Conservation (phyloP, 2,113 vertebrate genomes). For the Vanacampus margaritifer region DNA sequence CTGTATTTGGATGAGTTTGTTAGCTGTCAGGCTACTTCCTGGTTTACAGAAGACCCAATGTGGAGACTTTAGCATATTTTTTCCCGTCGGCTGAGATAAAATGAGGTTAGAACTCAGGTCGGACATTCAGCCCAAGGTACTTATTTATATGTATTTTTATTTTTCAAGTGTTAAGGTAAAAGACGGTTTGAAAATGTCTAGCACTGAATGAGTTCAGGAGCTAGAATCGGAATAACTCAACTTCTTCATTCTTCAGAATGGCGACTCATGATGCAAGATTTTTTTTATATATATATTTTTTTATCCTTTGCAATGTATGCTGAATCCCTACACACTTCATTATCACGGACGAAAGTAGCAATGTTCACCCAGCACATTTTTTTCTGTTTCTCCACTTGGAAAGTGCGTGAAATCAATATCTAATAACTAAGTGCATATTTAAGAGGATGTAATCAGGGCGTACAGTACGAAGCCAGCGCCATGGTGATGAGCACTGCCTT, state of each 20-base stretch:
- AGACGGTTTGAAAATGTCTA: no score
- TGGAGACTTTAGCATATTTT: no score
- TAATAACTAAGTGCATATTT: conserved; percentile 7
- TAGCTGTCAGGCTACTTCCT: no score
- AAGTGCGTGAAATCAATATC: conserved; percentile 21
- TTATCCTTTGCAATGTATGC: neutral
- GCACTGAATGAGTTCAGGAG: no score
- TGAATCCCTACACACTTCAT: neutral
- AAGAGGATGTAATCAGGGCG: neutral
- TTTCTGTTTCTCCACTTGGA: neutral
- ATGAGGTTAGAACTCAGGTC: no score
- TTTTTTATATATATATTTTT: no score
- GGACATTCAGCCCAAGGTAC: no score
- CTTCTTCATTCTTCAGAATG: neutral
- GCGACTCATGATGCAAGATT: neutral
- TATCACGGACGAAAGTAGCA: neutral
- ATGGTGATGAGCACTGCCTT: neutral
- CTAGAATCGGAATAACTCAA: neutral
- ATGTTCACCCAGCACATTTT: neutral
- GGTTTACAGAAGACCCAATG: no score
- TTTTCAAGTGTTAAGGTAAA: no score
- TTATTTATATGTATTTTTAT: no score
- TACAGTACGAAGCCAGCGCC: conserved; percentile 5
- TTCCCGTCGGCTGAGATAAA: no score
- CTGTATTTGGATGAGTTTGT: no score